phyloP scores from a whole-genome alignment of 2,888 invertebrate species.

The Catocala nupta region DNA sequence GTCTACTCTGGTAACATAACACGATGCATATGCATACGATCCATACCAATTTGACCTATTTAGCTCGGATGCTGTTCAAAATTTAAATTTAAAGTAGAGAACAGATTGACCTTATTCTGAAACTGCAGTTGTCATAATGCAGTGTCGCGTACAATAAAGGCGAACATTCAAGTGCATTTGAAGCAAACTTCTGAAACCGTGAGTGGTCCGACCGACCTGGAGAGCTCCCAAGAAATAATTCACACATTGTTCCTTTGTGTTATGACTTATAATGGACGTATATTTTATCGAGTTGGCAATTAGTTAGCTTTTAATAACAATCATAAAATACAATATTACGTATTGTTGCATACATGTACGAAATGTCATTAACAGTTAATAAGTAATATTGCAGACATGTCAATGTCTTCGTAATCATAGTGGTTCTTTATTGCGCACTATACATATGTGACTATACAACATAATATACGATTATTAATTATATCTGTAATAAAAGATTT shows the following conservation, averaged over 20 bases:
- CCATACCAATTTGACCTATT: conserved; percentile 20
- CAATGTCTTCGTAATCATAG: background rate
- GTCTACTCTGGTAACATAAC: background rate
- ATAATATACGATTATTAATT: background rate
- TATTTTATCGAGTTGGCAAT: conserved; percentile 37
- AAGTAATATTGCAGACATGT: background rate
- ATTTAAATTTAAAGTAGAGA: conserved; percentile 4
- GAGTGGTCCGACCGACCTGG: conserved; percentile 28
- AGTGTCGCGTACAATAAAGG: conserved; percentile 48
- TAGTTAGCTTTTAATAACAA: conserved; percentile 23
- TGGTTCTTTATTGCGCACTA: background rate
- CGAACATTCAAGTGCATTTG: conserved; percentile 17
- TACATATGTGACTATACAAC: background rate
- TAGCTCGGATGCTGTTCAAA: conserved; percentile 7
- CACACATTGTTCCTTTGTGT: conserved; percentile 31
- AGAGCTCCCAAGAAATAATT: conserved; percentile 34
- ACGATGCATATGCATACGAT: background rate
- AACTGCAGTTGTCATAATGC: conserved; percentile 68
- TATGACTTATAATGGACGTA: conserved; percentile 29
- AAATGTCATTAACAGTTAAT: background rate
- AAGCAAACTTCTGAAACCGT: conserved; percentile 25
- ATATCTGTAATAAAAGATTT: no score
- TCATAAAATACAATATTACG: conserved; percentile 11
- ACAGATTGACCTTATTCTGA: conserved; percentile 59
- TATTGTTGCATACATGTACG: background rate